Conservation (phyloP, 2,888 invertebrate species). For the Phortica magna region DNA sequence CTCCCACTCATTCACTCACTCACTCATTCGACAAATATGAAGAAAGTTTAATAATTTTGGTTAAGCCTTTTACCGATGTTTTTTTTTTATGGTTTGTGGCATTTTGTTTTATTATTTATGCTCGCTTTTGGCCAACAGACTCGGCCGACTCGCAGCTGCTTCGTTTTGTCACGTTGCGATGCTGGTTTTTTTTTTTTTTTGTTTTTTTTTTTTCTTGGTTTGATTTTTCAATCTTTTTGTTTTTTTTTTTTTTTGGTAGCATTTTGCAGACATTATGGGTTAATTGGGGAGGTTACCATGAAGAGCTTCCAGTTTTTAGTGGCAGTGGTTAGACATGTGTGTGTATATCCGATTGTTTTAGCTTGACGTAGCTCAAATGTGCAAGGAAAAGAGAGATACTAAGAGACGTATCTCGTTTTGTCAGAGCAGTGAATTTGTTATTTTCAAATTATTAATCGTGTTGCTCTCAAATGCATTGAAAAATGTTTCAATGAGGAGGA, state of each 20-base stretch:
- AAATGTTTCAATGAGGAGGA: too few species aligned
- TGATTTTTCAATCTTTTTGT: constrained; percentile 25
- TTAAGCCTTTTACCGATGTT: not conserved
- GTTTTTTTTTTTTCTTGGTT: constrained; percentile 32
- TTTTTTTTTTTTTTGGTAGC: constrained; percentile 30
- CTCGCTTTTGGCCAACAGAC: constrained; percentile 29
- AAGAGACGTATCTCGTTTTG: too few species aligned
- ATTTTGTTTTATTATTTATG: constrained; percentile 34
- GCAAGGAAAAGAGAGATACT: not conserved
- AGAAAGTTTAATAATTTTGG: constrained; percentile 17
- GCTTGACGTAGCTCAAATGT: not conserved
- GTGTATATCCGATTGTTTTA: not conserved
- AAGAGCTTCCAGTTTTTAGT: constrained; percentile 37
- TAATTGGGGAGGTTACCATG: constrained; percentile 41
- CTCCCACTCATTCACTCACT: not conserved
- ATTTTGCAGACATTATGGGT: constrained; percentile 25
- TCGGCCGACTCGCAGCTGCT: constrained; percentile 8
- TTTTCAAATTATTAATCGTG: too few species aligned
- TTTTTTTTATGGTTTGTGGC: constrained; percentile 1
- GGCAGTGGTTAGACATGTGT: constrained; percentile 9
- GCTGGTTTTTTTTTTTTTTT: constrained; percentile 24
- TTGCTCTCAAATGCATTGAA: too few species aligned
- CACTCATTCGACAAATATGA: not conserved
- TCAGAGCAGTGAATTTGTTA: too few species aligned
- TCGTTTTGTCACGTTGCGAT: constrained; percentile 10